Evolutionary conservation across 2,113 vertebrate species (phyloP), one percentile per base, ranked within the genome.

Genomic region (Oreotrochilus melanogaster): DNA sequence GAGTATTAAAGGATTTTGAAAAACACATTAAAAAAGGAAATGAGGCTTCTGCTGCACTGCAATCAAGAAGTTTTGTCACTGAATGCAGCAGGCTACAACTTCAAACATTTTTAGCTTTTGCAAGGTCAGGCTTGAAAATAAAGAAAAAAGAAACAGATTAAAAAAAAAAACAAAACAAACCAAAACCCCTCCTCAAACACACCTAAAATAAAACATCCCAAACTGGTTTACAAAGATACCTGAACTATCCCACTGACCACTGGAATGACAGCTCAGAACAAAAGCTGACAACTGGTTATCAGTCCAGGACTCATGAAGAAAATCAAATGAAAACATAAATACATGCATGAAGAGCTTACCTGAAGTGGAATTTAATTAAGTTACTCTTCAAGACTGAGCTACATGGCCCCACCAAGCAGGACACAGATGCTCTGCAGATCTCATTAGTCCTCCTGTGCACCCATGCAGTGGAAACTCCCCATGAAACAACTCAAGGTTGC

Each of bases 321-420:
- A 93, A 54, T 0, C 62, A 75, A 62, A 75, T 50, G 53, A 67
- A 83, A 76, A 71, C 47, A 81, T 45, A 93, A 88, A 89, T 16
- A 67, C 37, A 86, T 62, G 93, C 43, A 56, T 2, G 2, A 83
- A 89, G 85, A 79, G 93, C 91, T 94, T 95, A 96, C 91, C 91
- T 93, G 88, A 79, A 67, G 48, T 0, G 58, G 62, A 86, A 86
- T 30, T 72, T 60, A 47, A 69, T 18, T 60, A 75, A 88, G 53
- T 62, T 79, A 94, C 24, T 93, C 72, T 21, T 79, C 80, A 83
- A 83, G 85, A 75, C 5, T 62, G 80, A 86, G 58, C 57, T 64
- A 83, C 2, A 45, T 6, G 35, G 50, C 66, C 70, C 53, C 65
- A 39, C 43, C 10, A 43, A 71, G 43, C 50, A 28, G 18, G 21